Conservation (phyloP, 2,888 invertebrate species). For the Endomychus coccineus region DNA sequence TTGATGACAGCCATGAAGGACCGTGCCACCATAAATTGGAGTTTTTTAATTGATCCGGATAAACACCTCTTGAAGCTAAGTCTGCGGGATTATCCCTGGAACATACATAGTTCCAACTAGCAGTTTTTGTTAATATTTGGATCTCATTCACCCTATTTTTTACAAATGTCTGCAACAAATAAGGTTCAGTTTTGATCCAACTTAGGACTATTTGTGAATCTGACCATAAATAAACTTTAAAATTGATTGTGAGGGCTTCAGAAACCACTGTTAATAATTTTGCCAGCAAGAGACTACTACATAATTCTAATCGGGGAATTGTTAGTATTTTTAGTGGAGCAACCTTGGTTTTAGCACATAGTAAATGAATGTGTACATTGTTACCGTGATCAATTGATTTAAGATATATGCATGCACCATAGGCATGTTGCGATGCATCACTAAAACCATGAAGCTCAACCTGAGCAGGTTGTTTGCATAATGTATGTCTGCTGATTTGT, state of each 20-base stretch:
- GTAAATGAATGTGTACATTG: neutral
- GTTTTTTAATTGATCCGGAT: conserved; percentile 3
- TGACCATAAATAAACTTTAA: conserved; percentile 15
- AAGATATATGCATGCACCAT: too few species aligned
- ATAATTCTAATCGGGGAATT: conserved; percentile 22
- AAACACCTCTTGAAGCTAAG: conserved; percentile 7
- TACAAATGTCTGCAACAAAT: conserved; percentile 12
- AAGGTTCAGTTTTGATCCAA: conserved; percentile 13
- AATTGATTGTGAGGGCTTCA: conserved; percentile 1
- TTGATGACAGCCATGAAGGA: conserved; percentile 3
- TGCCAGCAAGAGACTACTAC: conserved; percentile 17
- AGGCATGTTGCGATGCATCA: too few species aligned
- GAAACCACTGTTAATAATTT: conserved; percentile 10
- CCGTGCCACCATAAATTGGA: conserved; percentile 13
- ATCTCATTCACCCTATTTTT: conserved; percentile 14
- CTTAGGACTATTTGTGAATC: conserved; percentile 12
- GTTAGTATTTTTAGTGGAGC: conserved; percentile 21
- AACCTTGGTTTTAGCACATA: conserved; percentile 22
- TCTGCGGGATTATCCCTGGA: conserved; percentile 14
- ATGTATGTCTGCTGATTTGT: too few species aligned
- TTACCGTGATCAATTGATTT: too few species aligned
- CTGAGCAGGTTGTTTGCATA: too few species aligned
- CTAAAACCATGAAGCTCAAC: too few species aligned
- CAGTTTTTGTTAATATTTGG: conserved; percentile 4
- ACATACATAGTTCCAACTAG: conserved; percentile 13